phyloP scores from a whole-genome alignment of 2,888 invertebrate species.

The Oeneis ivallda region DNA sequence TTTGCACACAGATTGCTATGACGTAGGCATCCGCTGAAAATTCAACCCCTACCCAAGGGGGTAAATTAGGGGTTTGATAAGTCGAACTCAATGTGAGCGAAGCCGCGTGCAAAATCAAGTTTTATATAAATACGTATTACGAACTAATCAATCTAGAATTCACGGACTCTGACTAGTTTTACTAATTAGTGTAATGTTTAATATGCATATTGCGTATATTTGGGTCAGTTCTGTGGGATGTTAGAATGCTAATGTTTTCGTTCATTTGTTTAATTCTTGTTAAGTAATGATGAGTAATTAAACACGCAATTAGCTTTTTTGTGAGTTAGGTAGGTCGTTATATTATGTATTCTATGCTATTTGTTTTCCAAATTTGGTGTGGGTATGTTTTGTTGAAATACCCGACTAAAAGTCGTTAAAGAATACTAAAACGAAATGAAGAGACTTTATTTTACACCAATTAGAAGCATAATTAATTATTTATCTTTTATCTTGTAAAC shows the following conservation, averaged over 20 bases:
- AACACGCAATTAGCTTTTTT: constrained; percentile 2
- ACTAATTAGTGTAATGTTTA: constrained; percentile 27
- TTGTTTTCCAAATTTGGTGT: not conserved
- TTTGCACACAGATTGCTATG: too few species aligned
- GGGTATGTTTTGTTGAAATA: not conserved
- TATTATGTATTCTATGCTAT: not conserved
- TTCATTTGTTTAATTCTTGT: constrained; percentile 54
- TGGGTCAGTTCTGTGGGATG: constrained; percentile 61
- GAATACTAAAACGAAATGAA: not conserved
- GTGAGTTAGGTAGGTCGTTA: not conserved
- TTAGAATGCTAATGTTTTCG: constrained; percentile 46
- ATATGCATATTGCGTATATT: constrained; percentile 47
- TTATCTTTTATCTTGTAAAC: too few species aligned
- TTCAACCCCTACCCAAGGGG: too few species aligned
- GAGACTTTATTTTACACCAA: too few species aligned
- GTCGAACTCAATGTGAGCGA: too few species aligned
- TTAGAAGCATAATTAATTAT: too few species aligned
- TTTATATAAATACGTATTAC: not conserved
- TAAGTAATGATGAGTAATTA: constrained; percentile 35
- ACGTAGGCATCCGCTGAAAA: too few species aligned
- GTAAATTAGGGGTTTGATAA: too few species aligned
- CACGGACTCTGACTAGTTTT: not conserved
- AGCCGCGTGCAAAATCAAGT: too few species aligned
- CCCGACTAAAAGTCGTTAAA: not conserved
- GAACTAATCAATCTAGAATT: not conserved